These are phyloP conservation scores for Chaenocephalus aceratus DNA, from an alignment of 2,113 vertebrate genomes.

Conservation along the genomic window DNA sequence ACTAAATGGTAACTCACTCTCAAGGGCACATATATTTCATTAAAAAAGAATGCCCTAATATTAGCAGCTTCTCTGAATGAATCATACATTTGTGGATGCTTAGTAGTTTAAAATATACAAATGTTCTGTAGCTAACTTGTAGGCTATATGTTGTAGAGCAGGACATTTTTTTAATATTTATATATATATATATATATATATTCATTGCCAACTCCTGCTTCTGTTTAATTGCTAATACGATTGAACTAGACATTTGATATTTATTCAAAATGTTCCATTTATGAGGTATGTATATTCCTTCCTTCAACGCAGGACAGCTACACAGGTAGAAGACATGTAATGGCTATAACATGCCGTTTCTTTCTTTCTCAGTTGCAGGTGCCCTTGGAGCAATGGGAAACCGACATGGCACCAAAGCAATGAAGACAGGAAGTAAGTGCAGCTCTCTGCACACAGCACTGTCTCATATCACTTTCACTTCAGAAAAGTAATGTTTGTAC, in stretches of 20 bases:
- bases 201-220: no score
- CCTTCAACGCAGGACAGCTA: background rate
- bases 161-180: no score
- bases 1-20: background rate
- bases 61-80: background rate
- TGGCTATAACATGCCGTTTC: background rate
- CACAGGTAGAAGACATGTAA: background rate
- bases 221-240: no score
- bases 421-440: slow-evolving; percentile 73
- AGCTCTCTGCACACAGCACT: background rate
- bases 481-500: background rate
- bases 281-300: background rate
- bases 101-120: no score
- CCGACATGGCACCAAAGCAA: slow-evolving; percentile 73
- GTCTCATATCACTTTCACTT: background rate
- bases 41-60: background rate
- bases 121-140: no score
- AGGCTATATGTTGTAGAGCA: no score
- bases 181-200: no score
- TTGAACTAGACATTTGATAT: background rate
- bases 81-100: no score
- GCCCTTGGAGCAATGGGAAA: slow-evolving; percentile 70
- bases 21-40: background rate
- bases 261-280: background rate
- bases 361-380: slow-evolving; percentile 53